Evolutionary conservation across 2,797 vertebrate species (phyloP).

Genomic region (Eutrigla gurnardus): DNA sequence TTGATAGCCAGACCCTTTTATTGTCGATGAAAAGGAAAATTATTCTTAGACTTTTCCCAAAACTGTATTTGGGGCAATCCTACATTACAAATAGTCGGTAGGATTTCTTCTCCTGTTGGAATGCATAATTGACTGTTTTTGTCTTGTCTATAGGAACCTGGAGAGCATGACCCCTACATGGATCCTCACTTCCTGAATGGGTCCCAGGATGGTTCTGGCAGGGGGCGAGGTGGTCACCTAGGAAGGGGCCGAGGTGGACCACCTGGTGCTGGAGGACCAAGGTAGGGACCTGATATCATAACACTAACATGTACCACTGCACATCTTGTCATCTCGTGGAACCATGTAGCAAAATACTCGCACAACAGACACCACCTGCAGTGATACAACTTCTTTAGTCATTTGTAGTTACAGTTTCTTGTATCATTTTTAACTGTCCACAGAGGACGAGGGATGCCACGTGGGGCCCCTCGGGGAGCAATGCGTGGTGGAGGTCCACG

Average conservation of each 20-base stretch:
- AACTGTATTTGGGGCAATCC: too few species aligned
- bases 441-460: slow-evolving; percentile 93
- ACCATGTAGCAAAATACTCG: too few species aligned
- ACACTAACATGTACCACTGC: not conserved
- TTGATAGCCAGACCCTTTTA: too few species aligned
- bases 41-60: too few species aligned
- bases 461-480: slow-evolving; percentile 88
- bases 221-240: slow-evolving; percentile 90
- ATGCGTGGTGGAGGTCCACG: slow-evolving; percentile 91
- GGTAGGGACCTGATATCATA: slow-evolving; percentile 75
- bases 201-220: slow-evolving; percentile 88
- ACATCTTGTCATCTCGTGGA: too few species aligned
- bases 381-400: not conserved
- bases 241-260: slow-evolving; percentile 92
- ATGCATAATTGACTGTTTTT: not conserved
- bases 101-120: too few species aligned
- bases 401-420: not conserved
- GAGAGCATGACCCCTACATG: slow-evolving; percentile 95
- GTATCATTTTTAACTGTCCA: not conserved
- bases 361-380: too few species aligned
- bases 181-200: slow-evolving; percentile 96
- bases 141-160: slow-evolving; percentile 86
- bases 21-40: too few species aligned
- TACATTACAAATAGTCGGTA: too few species aligned
- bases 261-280: slow-evolving; percentile 89